Base-by-base conservation (phyloP, 1,140 invertebrate genomes). In the Thaumetopoea pityocampa region DNA sequence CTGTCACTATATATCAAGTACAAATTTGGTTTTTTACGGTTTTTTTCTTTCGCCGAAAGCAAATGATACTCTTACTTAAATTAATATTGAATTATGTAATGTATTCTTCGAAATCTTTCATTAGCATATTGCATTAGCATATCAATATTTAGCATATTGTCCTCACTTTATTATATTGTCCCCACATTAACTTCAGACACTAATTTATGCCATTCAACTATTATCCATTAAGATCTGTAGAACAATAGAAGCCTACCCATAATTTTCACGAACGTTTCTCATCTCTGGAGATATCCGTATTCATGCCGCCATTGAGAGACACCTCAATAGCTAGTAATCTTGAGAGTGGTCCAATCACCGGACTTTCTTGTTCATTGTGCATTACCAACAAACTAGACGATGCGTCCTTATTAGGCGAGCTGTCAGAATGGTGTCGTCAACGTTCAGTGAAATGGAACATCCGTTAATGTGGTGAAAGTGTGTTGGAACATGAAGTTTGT, bases 281-380 rank as follows among this genome's bases (percentile, higher is more conserved):
- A 22, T 36, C 35, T 29, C 18, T 22, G 1, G 23, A 38, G 29
- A 18, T n/a, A 12, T n/a, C n/a, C n/a, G 45, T 51, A 44, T 57
- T 61, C 50, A 60, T 27, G 11, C 36, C 14, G 27, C 36, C 28
- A 40, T 40, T 41, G 32, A 17, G 37, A 22, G 40, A 29, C 52
- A 36, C 51, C 48, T 57, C 50, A 57, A 65, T 61, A 53, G 53
- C 19, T 61, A 29, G 52, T 56, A 55, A 61, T 61, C 57, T 58
- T 37, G 43, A 32, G 45, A 61, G 53, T 61, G 53, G 51, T 30
- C 49, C 49, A 47, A 53, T 51, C 40, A 24, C 10, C 14, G 17
- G 37, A 30, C 22, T 42, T 27, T 34, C 15, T 2, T 1, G 15
- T 27, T 22, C 35, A 33, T 45, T 45, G 42, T 45, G 24, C 23